Base-by-base conservation (phyloP, 2,888 invertebrate species). In the Harmothoe impar region DNA sequence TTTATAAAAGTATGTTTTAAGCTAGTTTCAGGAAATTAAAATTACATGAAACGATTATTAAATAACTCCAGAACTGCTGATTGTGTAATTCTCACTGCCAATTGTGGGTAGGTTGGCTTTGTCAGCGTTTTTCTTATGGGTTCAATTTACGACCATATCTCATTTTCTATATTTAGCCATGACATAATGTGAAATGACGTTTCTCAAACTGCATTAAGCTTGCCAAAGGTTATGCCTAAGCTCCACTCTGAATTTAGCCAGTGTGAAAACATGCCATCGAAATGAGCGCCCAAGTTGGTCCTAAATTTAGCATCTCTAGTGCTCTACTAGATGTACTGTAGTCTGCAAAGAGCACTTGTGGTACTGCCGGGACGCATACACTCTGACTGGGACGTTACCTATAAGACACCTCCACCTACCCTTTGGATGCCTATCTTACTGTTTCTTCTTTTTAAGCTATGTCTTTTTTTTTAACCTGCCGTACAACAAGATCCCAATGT, bases 131-230 rank as follows among this genome's bases (percentile, higher is more conserved):
- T 62, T 62, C 62, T 62, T 62, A 62, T 62, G n/a, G 62, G 62
- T 62, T 62, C 43, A 43, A 43, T 43, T 43, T 7, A 62, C 62
- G 15, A 62, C n/a, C 20, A n/a, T 7, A 62, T 1, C 20, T 12
- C 62, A n/a, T 20, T 62, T n/a, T 62, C 62, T n/a, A 62, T 62
- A 62, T 62, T 62, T n/a, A 62, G 62, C 62, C 20, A 62, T 62
- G n/a, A 62, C 62, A 43, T 43, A 10, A 43, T 43, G 43, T 62
- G 15, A 62, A 62, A 20, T 62, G 20, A 62, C 62, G 20, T 20
- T 62, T 10, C 20, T 15, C 62, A 62, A n/a, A 15, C 20, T 12
- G 62, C 3, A 20, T 62, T 62, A 20, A 62, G n/a, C 20, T 3
- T n/a, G 3, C 15, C 62, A 62, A 62, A 62, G 20, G 62, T 15